phyloP scores from a whole-genome alignment of 35 echinoderm and acorn worm species.

The Patiria miniata region DNA sequence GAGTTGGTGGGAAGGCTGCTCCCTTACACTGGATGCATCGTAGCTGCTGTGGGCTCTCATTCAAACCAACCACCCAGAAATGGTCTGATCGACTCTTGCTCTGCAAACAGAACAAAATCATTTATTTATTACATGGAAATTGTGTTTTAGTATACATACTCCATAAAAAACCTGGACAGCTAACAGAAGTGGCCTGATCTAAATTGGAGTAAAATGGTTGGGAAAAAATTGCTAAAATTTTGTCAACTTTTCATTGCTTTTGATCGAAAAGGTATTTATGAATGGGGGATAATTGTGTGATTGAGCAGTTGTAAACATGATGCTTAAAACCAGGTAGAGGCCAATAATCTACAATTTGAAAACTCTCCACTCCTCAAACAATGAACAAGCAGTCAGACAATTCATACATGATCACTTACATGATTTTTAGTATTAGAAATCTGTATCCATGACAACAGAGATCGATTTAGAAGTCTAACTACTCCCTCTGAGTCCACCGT shows the following conservation, averaged over 20 bases:
- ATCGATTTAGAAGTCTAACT: conserved; percentile 66
- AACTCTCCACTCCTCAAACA: too few species aligned
- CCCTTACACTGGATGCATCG: conserved; percentile 91
- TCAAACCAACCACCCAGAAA: conserved; percentile 91
- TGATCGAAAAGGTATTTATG: too few species aligned
- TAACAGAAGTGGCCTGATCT: background rate
- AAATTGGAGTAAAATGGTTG: background rate
- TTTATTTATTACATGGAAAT: background rate
- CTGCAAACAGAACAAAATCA: conserved; percentile 38
- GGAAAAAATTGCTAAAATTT: too few species aligned
- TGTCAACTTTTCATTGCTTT: too few species aligned
- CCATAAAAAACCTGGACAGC: background rate
- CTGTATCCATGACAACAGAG: conserved; percentile 67
- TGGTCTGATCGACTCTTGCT: conserved; percentile 84
- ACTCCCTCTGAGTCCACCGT: conserved; percentile 82
- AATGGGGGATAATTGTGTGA: too few species aligned
- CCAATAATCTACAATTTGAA: too few species aligned
- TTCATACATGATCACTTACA: conserved; percentile 64
- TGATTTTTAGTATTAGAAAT: conserved; percentile 77
- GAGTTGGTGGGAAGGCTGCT: conserved; percentile 85
- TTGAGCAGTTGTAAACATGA: too few species aligned
- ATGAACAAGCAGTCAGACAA: too few species aligned
- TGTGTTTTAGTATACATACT: background rate
- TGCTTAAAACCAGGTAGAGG: too few species aligned
- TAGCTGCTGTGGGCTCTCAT: conserved; percentile 79